A percentile compares a stretch with the other conserved stretches of the same genome.
phyloP scores from a whole-genome alignment of 2,888 invertebrate species.

The Sarcophaga variegata region DNA sequence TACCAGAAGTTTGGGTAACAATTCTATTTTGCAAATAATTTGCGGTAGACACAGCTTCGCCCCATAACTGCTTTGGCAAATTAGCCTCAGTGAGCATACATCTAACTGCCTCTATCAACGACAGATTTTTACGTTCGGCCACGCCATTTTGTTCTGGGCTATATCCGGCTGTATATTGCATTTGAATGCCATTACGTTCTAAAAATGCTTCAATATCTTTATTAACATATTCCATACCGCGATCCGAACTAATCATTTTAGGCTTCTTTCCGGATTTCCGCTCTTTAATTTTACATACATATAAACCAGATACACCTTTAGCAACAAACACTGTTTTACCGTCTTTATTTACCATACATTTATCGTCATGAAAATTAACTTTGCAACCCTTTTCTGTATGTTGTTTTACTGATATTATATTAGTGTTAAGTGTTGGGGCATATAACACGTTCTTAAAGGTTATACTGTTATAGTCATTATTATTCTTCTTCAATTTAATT shows the following conservation, averaged over 20 bases:
- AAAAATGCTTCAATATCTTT: slow-evolving; percentile 8
- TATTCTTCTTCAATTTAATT: too few relatives aligned
- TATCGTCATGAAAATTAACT: background rate
- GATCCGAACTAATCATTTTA: slow-evolving; percentile 27
- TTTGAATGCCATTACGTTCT: slow-evolving; percentile 15
- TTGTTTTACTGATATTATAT: slow-evolving; percentile 18
- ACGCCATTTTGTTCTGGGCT: too few relatives aligned
- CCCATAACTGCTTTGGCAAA: background rate
- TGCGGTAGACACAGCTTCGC: slow-evolving; percentile 27
- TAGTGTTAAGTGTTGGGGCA: slow-evolving; percentile 2
- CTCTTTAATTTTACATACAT: background rate
- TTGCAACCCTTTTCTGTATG: slow-evolving; percentile 1
- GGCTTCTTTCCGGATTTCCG: slow-evolving; percentile 2
- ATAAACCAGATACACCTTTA: too few relatives aligned
- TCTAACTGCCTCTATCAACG: too few relatives aligned
- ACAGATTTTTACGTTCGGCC: too few relatives aligned
- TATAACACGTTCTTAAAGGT: background rate
- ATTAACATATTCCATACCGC: slow-evolving; percentile 21
- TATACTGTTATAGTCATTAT: too few relatives aligned
- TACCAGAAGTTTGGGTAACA: background rate
- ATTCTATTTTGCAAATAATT: slow-evolving; percentile 34
- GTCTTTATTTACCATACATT: background rate
- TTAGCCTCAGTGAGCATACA: too few relatives aligned
- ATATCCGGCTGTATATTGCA: slow-evolving; percentile 10
- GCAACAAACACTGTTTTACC: too few relatives aligned